Percentiles rank a stretch among this genome's conserved stretches.
Evolutionary conservation across 2,113 vertebrate genomes (phyloP).

Genomic region (Melanostigma gelatinosum): DNA sequence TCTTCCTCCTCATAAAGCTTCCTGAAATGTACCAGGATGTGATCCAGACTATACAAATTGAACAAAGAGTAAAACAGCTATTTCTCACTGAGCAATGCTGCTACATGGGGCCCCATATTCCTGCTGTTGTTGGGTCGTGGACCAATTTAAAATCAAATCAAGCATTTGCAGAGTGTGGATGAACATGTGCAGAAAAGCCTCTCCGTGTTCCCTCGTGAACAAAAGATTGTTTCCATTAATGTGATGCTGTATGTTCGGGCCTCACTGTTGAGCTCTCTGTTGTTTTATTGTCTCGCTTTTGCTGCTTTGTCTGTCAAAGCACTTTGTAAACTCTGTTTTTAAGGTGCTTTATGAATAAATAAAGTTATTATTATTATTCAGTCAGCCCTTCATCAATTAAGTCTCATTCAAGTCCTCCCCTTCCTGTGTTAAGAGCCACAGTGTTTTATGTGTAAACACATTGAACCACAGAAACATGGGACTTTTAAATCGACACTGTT

Average conservation of each 20-base stretch:
- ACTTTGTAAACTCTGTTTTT: no score
- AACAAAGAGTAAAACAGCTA: background rate
- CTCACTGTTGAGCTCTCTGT: no score
- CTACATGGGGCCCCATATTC: background rate
- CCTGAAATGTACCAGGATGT: background rate
- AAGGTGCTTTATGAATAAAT: no score
- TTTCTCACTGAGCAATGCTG: background rate
- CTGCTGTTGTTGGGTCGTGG: background rate
- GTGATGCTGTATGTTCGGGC: background rate
- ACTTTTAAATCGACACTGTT: background rate
- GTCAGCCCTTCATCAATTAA: background rate
- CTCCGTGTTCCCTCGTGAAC: background rate
- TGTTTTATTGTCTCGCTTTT: no score
- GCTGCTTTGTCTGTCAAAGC: no score
- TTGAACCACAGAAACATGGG: background rate
- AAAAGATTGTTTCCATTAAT: background rate
- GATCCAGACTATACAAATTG: background rate
- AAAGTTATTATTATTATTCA: background rate
- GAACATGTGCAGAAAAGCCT: background rate
- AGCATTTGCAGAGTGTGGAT: background rate
- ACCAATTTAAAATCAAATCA: background rate
- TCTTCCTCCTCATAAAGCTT: background rate
- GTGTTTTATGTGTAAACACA: background rate
- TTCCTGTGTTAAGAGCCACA: background rate
- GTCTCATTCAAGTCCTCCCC: background rate